These are phyloP conservation scores for Cheilosia vernalis DNA, from an alignment of 2,888 invertebrate genomes.

Conservation along the genomic window DNA sequence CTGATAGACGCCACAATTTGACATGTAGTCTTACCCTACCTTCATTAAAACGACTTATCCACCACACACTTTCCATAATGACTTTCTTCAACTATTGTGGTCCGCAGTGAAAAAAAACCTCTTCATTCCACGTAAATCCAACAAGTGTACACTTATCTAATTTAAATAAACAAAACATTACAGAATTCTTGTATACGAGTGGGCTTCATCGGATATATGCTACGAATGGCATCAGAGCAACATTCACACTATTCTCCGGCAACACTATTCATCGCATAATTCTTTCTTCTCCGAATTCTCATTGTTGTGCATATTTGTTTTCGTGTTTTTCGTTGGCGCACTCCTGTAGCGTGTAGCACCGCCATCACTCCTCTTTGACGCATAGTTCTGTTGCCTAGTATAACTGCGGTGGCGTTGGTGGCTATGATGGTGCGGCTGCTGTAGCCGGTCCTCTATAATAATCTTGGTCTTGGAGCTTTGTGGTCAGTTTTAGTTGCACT, in stretches of 20 bases:
- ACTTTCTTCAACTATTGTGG: too few species aligned
- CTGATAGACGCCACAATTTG: too few species aligned
- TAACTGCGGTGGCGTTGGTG: constrained; percentile 66
- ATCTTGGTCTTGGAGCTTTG: constrained; percentile 45
- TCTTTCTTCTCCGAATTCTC: constrained; percentile 65
- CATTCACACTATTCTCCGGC: constrained; percentile 57
- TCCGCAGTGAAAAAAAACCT: background rate
- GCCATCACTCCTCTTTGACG: constrained; percentile 53
- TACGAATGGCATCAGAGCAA: constrained; percentile 52
- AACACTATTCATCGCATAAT: constrained; percentile 57
- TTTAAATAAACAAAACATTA: constrained; percentile 71
- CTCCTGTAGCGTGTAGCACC: constrained; percentile 65
- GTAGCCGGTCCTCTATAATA: constrained; percentile 33
- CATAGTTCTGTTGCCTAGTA: constrained; percentile 49
- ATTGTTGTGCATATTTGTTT: constrained; percentile 62
- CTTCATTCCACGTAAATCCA: constrained; percentile 24
- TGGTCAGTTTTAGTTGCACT: constrained; percentile 63
- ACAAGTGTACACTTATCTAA: constrained; percentile 55
- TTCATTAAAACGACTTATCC: too few species aligned
- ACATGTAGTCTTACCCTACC: too few species aligned
- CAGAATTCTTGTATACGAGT: constrained; percentile 61
- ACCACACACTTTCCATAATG: too few species aligned
- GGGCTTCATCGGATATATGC: constrained; percentile 59
- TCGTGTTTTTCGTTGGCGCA: constrained; percentile 39
- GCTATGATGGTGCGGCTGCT: constrained; percentile 58